A percentile compares a stretch with the other conserved stretches of the same genome.
These are phyloP conservation scores for Aphelinus certus DNA, from an alignment of 1,140 invertebrate genomes.

Conservation along the genomic window DNA sequence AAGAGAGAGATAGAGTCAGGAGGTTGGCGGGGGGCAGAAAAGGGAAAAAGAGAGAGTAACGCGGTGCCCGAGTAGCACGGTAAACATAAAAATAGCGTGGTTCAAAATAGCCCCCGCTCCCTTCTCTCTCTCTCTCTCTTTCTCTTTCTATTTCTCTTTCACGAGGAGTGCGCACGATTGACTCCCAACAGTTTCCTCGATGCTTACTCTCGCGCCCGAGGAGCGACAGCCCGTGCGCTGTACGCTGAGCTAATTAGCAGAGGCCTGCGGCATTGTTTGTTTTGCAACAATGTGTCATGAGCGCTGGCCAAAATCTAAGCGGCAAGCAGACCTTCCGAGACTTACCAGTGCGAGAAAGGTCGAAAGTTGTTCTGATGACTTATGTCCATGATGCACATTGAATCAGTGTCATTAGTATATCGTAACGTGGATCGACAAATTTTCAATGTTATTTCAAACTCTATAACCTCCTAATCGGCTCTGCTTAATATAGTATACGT, in stretches of 20 bases:
- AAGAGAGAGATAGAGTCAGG: not conserved
- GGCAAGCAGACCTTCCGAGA: too few relatives aligned
- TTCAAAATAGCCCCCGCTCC: constrained; percentile 23
- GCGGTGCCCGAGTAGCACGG: not conserved
- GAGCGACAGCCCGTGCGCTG: not conserved
- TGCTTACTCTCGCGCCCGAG: not conserved
- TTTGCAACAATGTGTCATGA: not conserved
- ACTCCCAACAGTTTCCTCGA: constrained; percentile 20
- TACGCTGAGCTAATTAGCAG: constrained; percentile 10
- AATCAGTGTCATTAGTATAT: too few relatives aligned
- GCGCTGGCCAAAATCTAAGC: too few relatives aligned
- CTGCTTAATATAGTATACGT: too few relatives aligned
- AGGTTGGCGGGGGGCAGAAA: not conserved
- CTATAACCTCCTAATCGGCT: too few relatives aligned
- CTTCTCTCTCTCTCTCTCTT: too few relatives aligned
- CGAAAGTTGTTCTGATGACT: too few relatives aligned
- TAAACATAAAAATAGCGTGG: constrained; percentile 33
- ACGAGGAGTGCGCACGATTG: constrained; percentile 5
- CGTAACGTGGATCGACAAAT: too few relatives aligned
- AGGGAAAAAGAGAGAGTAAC: not conserved
- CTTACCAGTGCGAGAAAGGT: too few relatives aligned
- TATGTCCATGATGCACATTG: too few relatives aligned
- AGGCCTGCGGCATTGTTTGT: not conserved
- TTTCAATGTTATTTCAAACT: too few relatives aligned
- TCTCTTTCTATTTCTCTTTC: too few relatives aligned